Conservation (phyloP, 2,797 vertebrate species). For the Muscicapa striata region DNA sequence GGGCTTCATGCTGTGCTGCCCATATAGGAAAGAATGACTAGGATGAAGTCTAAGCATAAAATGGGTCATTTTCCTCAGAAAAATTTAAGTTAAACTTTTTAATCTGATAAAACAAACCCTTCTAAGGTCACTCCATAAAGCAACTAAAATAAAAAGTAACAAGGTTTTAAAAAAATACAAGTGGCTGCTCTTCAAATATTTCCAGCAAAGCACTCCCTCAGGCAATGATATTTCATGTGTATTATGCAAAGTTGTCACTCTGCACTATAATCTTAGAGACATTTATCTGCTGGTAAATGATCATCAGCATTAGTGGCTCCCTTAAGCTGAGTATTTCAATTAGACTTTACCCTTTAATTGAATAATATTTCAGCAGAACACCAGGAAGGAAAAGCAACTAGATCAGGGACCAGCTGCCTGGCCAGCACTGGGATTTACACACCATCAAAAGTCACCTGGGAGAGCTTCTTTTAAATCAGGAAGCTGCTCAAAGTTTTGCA, state of each 20-base stretch:
- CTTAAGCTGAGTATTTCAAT: neutral
- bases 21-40: rapidly evolving
- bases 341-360: neutral
- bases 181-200: neutral
- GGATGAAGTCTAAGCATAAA: neutral
- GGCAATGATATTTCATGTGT: neutral
- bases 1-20: neutral
- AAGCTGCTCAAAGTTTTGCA: neutral
- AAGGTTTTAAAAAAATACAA: neutral
- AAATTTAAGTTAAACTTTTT: neutral
- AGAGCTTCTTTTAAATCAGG: neutral
- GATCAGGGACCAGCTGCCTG: neutral
- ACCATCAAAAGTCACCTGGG: rapidly evolving
- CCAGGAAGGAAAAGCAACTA: neutral
- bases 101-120: neutral
- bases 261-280: neutral
- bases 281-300: neutral
- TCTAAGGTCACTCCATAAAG: neutral
- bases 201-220: neutral
- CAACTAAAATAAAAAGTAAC: neutral
- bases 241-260: neutral
- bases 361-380: neutral
- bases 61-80: neutral
- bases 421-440: neutral
- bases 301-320: neutral